Base-by-base conservation (phyloP, 2,797 vertebrate species). In the Smutsia temminckii region DNA sequence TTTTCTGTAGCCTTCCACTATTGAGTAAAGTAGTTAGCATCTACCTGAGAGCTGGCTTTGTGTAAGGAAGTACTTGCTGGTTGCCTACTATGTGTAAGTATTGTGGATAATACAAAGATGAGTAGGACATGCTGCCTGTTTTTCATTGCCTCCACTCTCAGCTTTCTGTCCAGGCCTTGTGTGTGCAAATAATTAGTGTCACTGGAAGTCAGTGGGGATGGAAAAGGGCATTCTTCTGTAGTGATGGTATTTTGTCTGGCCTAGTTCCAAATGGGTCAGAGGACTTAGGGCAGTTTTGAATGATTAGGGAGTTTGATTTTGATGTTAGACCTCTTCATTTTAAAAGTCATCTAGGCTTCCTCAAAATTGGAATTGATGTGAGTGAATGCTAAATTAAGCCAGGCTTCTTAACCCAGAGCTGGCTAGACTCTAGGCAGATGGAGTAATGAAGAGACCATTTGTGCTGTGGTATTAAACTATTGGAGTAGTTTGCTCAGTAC, bases 381-480 rank as follows among this genome's bases (percentile, higher is more conserved):
- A 14, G 25, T 81, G 75, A 92, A 51, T 89, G 79, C 64, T 72
- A n/a, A 57, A 37, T 92, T 89, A 71, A 96, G 23, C 17, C 13
- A 6, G 40, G 9, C 10, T 94, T 21, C 9, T 88, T 71, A 92
- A 2, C 25, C 25, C 66, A 42, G 74, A 85, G 71, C 11, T 42
- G 7, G 40, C 32, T 85, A 32, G 40, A 68, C 17, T 46, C 37
- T 3, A 74, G 51, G 11, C 10, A 37, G 23, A 13, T 34, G 16
- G 32, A 77, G 11, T 64, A 80, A 12, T 57, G 83, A 83, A 83
- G 89, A 94, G 55, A 46, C 59, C 5, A 17, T 81, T 77, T 40
- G 53, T 18, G 5, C 13, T 69, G 17, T 37, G 25, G 2, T 66
- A 27, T 23, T 68, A 78, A 17, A 42, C 75, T 86, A 18, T 37